Evolutionary conservation across 2,797 vertebrate genomes (phyloP), one percentile per base, ranked within the genome.

Genomic region (Dicrostonyx torquatus): DNA sequence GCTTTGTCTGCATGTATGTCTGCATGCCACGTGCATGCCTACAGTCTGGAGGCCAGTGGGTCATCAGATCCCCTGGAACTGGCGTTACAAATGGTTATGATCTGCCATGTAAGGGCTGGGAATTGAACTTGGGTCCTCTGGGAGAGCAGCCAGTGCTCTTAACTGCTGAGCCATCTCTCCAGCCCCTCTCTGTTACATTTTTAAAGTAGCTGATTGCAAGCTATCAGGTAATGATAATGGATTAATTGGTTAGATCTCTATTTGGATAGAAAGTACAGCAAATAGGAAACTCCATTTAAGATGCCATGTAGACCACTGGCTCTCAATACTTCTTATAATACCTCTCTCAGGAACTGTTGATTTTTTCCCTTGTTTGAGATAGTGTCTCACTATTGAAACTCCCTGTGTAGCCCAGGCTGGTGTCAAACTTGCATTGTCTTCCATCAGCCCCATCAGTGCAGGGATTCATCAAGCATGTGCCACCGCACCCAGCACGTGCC

Each of bases 401-500:
- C 11, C 0, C n/a, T 10, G 11, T 48, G 53, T 64, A 50, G 73
- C 43, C 43, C 73, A 77, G 73, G 72, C 37, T 45, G 29, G 11
- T n/a, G 26, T 77, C 14, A 29, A n/a, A n/a, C 13, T 45, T 43
- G 4, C 20, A 17, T 45, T 14, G 40, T n/a, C 40, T 60, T 62
- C 14, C 18, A 22, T 62, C 40, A 62, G 12, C 1, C 6, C 31
- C 4, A 5, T 31, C 43, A 48, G 82, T 68, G 31, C 58, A 26
- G 58, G 22, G 40, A n/a, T 50, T 17, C 20, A 58, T 58, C 50
- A 43, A 72, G 3, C 34, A 18, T 2, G 2, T 3, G 12, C 14
- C 55, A 58, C 2, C 6, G 7, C 55, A 8, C 6, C n/a, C 0
- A 48, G 2, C 50, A 10, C 1, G 6, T 5, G 10, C 20, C 1